phyloP scores from a whole-genome alignment of 2,888 invertebrate genomes.

The Papilio protenor region DNA sequence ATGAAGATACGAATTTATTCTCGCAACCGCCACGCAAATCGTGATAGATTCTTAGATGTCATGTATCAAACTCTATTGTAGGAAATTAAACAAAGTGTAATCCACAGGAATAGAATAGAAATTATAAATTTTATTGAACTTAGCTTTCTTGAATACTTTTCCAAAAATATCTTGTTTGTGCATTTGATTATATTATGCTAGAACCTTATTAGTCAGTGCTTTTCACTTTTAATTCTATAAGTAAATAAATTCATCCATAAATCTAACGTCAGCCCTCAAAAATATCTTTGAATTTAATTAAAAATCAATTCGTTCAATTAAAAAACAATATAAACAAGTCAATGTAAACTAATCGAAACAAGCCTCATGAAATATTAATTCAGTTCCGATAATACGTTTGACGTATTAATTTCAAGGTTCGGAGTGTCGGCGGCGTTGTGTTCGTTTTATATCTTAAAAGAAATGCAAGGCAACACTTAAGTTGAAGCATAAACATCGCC shows the following conservation, averaged over 20 bases:
- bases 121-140: neutral
- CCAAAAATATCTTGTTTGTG: too few species aligned
- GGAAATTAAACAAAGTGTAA: neutral
- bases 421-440: neutral
- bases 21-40: too few species aligned
- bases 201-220: neutral
- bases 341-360: constrained; percentile 17
- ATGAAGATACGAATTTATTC: too few species aligned
- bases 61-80: neutral
- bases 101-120: neutral
- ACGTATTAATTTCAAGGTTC: constrained; percentile 31
- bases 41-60: too few species aligned
- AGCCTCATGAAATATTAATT: constrained; percentile 32
- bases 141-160: neutral
- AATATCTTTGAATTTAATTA: neutral
- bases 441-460: constrained; percentile 33
- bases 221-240: neutral
- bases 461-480: constrained; percentile 46
- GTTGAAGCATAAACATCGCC: constrained; percentile 55
- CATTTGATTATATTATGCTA: too few species aligned
- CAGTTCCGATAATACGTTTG: constrained; percentile 21
- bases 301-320: constrained; percentile 19
- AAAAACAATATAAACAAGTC: constrained; percentile 36
- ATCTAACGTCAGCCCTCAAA: neutral
- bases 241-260: neutral